These are phyloP conservation scores for Geotrupes spiniger DNA, from an alignment of 2,888 invertebrate species.

Conservation along the genomic window DNA sequence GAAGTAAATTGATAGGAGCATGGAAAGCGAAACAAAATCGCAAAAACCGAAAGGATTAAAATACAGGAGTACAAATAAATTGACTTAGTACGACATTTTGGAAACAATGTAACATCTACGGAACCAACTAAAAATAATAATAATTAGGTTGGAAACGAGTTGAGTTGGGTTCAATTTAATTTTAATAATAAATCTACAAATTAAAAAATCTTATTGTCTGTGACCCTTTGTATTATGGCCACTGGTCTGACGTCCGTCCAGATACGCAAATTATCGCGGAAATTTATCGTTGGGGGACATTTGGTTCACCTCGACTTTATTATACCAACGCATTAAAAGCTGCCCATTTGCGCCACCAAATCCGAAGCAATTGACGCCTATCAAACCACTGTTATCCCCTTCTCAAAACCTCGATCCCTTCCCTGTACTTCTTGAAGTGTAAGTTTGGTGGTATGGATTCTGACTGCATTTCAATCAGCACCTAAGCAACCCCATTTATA, in stretches of 20 bases:
- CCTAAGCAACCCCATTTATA: conserved; percentile 56
- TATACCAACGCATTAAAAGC: conserved; percentile 59
- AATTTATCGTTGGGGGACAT: conserved; percentile 64
- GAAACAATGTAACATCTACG: no score
- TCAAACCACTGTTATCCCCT: conserved; percentile 68
- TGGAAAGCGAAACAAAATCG: no score
- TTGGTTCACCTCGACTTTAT: conserved; percentile 60
- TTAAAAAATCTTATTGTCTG: no score
- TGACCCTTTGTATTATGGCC: no score
- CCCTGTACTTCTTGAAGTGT: conserved; percentile 57
- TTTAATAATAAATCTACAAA: no score
- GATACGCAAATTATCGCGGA: conserved; percentile 67
- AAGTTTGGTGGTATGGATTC: conserved; percentile 83
- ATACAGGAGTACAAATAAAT: no score
- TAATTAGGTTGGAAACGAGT: no score
- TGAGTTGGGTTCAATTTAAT: no score
- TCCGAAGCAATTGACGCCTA: conserved; percentile 83
- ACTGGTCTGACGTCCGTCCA: conserved; percentile 64
- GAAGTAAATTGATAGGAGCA: no score
- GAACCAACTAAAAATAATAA: no score
- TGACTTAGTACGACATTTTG: no score
- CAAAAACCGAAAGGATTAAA: no score
- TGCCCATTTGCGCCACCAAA: conserved; percentile 88
- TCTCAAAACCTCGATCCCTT: conserved; percentile 59
- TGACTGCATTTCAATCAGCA: conserved; percentile 67